Evolutionary conservation across 2,888 invertebrate genomes (phyloP).

Genomic region (Catocala fraxini): DNA sequence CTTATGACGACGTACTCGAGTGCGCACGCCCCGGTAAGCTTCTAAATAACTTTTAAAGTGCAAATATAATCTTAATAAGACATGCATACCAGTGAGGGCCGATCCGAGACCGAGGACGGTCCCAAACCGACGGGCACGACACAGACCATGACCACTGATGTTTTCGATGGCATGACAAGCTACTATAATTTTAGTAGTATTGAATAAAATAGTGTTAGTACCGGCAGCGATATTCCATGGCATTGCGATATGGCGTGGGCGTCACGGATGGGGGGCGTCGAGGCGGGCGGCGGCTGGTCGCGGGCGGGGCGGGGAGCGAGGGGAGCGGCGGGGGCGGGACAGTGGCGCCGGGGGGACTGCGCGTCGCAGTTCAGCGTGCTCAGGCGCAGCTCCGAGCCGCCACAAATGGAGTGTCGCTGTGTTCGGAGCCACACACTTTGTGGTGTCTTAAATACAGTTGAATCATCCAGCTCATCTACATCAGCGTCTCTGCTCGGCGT

Average conservation of each 20-base stretch:
- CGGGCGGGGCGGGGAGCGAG: constrained; percentile 64
- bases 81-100: constrained; percentile 69
- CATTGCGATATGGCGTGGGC: constrained; percentile 84
- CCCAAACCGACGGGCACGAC: constrained; percentile 41
- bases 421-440: constrained; percentile 75
- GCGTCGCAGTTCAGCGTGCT: constrained; percentile 33
- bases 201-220: constrained; percentile 88
- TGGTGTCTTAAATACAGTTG: constrained; percentile 79
- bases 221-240: constrained; percentile 88
- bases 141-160: constrained; percentile 55
- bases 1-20: constrained; percentile 42
- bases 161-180: constrained; percentile 68
- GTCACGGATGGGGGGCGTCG: constrained; percentile 80
- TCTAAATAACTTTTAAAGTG: constrained; percentile 56
- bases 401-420: constrained; percentile 77
- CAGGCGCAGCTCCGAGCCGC: constrained; percentile 60
- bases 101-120: constrained; percentile 47
- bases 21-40: constrained; percentile 64
- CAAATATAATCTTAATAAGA: constrained; percentile 46
- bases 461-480: constrained; percentile 78
- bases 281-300: constrained; percentile 75
- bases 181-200: constrained; percentile 79
- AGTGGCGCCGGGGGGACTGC: constrained; percentile 41
- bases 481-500: constrained; percentile 65
- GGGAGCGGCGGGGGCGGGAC: constrained; percentile 46